Evolutionary conservation across 2,113 vertebrate species (phyloP).

Genomic region (Platichthys flesus): DNA sequence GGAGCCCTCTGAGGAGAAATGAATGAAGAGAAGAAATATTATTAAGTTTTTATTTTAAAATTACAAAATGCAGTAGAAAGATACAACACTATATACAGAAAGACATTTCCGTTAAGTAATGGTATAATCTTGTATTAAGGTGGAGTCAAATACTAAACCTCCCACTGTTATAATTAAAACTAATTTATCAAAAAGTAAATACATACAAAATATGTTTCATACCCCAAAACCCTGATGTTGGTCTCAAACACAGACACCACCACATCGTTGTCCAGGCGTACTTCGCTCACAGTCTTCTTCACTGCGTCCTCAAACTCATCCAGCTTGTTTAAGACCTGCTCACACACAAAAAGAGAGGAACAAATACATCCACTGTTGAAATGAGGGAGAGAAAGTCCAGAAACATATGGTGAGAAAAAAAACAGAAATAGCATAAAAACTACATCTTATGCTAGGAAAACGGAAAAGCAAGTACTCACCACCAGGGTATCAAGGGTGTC

Average conservation of each 20-base stretch:
- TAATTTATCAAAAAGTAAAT: not conserved
- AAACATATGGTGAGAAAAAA: too few species aligned
- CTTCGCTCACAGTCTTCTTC: conserved; percentile 77
- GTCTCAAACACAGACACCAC: conserved; percentile 89
- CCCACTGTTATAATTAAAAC: not conserved
- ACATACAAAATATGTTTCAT: conserved; percentile 1
- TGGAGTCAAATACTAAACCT: not conserved
- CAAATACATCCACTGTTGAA: not conserved
- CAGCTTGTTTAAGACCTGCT: conserved; percentile 84
- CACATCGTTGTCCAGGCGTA: conserved; percentile 84
- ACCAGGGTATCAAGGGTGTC: conserved; percentile 86
- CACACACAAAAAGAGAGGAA: not conserved
- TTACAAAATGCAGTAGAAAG: not conserved
- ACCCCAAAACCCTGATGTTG: conserved; percentile 87
- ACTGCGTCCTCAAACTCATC: conserved; percentile 87
- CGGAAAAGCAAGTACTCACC: conserved; percentile 71
- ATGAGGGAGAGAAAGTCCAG: not conserved
- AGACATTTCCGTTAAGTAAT: not conserved
- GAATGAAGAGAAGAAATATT: not conserved
- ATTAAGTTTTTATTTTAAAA: not conserved
- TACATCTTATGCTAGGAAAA: not conserved
- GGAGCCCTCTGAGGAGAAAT: conserved; percentile 85
- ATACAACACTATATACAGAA: not conserved
- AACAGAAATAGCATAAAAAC: not conserved
- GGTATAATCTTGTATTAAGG: not conserved